Base-by-base conservation (phyloP, 2,888 invertebrate genomes). In the Ischnura elegans region DNA sequence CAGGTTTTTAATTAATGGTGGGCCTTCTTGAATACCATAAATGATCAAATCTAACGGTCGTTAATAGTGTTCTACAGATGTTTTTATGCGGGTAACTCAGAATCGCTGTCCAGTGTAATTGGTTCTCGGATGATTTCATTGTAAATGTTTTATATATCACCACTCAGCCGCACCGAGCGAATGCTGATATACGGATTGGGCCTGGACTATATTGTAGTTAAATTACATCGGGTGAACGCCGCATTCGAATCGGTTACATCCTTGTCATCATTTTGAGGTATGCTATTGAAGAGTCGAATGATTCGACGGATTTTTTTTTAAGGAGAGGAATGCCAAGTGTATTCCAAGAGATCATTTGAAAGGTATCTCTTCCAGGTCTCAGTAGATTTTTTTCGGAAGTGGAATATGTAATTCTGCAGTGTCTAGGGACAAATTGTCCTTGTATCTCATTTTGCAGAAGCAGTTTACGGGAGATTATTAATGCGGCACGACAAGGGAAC, bases 1-100 rank as follows among this genome's bases (percentile, higher is more conserved):
- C 90, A 61, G n/a, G 25, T 61, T 61, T 87, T 90, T 90, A 90
- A 90, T 90, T 66, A 90, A 90, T 66, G 90, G 36, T 61, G 43
- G n/a, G 61, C 61, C 43, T 55, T 61, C 55, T 36, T 45, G 90
- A 90, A 61, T n/a, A 42, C 55, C 55, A 42, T 55, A 87, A 87
- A 36, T 55, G 87, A 87, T 87, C 87, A 55, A 42, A 42, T 51
- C 87, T 21, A 76, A 29, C n/a, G 21, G 55, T 25, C 16, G 25
- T 3, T 61, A 61, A 90, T 47, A 76, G 66, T 36, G 29, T 36
- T 36, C 76, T 76, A 10, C 76, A 25, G 76, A 76, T 76, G 29
- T 76, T 76, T 36, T 61, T 25, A 61, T 61, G 61, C 76, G 3
- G 76, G 36, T 1, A 10, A 36, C 76, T 16, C 76, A 36, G 29